phyloP scores from a whole-genome alignment of 2,888 invertebrate species.

The Athetis lepigone region DNA sequence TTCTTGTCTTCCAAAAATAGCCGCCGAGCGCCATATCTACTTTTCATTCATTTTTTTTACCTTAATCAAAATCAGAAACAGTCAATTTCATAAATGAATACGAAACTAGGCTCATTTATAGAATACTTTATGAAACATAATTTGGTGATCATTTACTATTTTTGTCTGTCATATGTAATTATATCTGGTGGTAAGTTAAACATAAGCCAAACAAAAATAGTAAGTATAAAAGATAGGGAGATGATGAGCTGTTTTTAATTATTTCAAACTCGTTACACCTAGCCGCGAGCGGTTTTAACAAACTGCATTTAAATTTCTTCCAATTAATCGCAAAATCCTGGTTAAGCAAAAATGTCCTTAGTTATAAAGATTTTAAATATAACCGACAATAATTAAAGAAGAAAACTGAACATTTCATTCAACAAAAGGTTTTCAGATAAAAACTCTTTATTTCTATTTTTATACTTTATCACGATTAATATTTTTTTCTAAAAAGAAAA shows the following conservation, averaged over 20 bases:
- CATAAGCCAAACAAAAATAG: no score
- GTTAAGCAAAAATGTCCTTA: background rate
- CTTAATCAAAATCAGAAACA: no score
- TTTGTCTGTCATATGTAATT: no score
- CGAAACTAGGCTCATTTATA: no score
- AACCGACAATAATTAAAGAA: background rate
- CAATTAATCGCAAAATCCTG: background rate
- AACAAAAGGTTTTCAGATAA: background rate
- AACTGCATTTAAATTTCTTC: background rate
- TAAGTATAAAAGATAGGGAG: no score
- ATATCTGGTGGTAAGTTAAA: no score
- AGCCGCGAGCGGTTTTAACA: background rate
- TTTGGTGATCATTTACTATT: no score
- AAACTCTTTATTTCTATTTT: background rate
- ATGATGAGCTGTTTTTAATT: background rate
- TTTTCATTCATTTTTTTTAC: no score
- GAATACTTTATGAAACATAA: no score
- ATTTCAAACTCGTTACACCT: background rate
- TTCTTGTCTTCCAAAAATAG: no score
- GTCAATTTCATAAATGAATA: no score
- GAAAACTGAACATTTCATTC: background rate
- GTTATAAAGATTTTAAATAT: background rate
- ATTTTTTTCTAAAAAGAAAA: background rate
- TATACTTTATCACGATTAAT: background rate
- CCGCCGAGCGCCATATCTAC: no score